Base-by-base conservation (phyloP, 2,797 vertebrate species). In the Cossypha heuglini region DNA sequence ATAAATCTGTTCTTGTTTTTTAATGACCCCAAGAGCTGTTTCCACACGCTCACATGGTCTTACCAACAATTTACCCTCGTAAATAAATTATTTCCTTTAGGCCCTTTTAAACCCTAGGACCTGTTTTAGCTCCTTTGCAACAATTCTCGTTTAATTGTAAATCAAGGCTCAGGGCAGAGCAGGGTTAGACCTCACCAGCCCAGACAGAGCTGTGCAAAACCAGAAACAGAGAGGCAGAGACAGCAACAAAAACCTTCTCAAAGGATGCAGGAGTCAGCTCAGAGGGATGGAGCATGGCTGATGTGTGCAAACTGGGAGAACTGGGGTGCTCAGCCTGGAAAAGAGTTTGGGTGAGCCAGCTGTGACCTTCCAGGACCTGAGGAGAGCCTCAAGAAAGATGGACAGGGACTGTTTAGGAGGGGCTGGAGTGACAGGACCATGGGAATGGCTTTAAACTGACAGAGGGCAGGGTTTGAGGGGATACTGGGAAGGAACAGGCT, bases 1-100 rank as follows among this genome's bases (percentile, higher is more conserved):
- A 73, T 93, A 93, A 93, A 94, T 94, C 86, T 90, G 40, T 40
- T 63, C 84, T 67, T 71, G 64, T 55, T 86, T 94, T 76, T 96
- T 95, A 91, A 83, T 94, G 93, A 94, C 71, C 92, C 54, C 51
- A 6, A 77, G 83, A 88, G 86, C 37, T 79, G 91, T 88, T 90
- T 81, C 90, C 79, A 73, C 67, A 38, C 21, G 49, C 85, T 92
- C 75, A 61, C 78, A 11, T 87, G 64, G 86, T 86, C 94, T 93
- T 42, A 91, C 74, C 86, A 83, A 52, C 84, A 67, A 91, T 90
- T 92, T 91, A 91, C 21, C 54, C 66, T 95, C 59, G 11, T 95
- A 10, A 86, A 93, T 91, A 75, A 88, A 25, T 86, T 18, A 92
- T 13, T 78, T 48, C 40, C 52, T 81, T 45, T 24, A 25, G 31